Evolutionary conservation across 92 coral and sea anemone genomes (phyloP), one percentile per base, ranked within the genome.

Genomic region (Epizoanthus fatuus): DNA sequence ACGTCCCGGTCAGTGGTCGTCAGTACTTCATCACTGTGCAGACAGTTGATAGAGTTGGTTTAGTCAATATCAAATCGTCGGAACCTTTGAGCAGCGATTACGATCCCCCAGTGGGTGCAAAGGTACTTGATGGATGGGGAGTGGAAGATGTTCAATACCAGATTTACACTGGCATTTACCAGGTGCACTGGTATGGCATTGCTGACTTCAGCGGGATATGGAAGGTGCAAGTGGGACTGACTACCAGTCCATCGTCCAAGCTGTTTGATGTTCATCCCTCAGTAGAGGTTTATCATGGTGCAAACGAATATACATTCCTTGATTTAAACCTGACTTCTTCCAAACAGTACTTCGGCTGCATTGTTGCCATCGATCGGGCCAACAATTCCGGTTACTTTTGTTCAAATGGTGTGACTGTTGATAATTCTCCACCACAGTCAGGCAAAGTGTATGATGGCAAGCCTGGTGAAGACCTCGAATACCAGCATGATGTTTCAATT

Each of bases 51-150:
- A 72, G 86, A 37, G 98, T 96, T 20, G 95, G 93, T 9, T 75
- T 91, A 42, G 82, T 69, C 25, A 80, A 81, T 0, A 80, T 93
- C 6, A 72, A 79, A 22, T 83, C 96, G 3, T 95, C 98, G 7
- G 62, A 63, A 17, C 85, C 95, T 20, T 84, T 95, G 47, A 52
- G 83, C 3, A 71, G 87, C 78, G 98, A 95, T 73, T 66, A 81
- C 19, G 95, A 95, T 42, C 84, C 94, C 20, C 98, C 98, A 4
- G 58, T 53, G 32, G 69, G 72, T 32, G 84, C 75, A 15, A 22
- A 82, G 6, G 92, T 95, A 4, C 66, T 88, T 5, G 98, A 95
- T 71, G 98, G 98, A 4, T 95, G 98, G 98, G 92, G 88, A 55
- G 25, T 84, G 32, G 72, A 70, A n/a, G 96, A 95, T 69, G 89